These are phyloP conservation scores for Anthopleura sola DNA, from an alignment of 64 coral and sea anemone genomes.

Conservation along the genomic window DNA sequence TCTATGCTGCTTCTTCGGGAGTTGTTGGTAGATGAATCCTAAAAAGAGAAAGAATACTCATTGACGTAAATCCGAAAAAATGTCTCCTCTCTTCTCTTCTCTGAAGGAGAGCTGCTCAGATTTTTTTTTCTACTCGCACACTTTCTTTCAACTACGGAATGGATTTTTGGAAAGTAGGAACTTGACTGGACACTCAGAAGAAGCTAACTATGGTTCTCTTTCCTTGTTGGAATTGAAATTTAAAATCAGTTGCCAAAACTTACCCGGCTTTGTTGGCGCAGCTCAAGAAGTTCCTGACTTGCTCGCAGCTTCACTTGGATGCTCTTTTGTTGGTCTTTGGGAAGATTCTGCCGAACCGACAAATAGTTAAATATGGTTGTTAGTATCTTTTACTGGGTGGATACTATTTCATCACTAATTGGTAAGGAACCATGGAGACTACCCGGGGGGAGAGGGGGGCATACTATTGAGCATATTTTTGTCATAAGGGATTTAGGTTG, in stretches of 20 bases:
- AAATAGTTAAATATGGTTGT: background rate
- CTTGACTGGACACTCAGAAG: no score
- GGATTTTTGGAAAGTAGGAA: no score
- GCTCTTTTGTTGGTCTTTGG: conserved; percentile 74
- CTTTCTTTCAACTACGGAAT: no score
- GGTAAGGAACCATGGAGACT: no score
- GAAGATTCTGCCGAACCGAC: conserved; percentile 43
- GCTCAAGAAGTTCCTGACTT: conserved; percentile 78
- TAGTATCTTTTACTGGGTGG: background rate
- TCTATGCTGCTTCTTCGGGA: conserved; percentile 12
- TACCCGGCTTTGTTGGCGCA: conserved; percentile 68
- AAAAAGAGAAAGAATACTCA: background rate
- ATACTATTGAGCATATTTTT: no score
- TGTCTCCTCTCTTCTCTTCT: no score
- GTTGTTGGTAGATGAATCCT: conserved; percentile 12
- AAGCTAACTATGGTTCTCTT: no score
- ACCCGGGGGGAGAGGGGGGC: no score
- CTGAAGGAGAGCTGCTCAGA: no score
- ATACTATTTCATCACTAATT: no score
- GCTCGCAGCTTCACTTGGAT: conserved; percentile 77
- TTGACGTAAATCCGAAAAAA: background rate
- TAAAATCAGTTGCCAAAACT: background rate
- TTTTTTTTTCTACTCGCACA: background rate
- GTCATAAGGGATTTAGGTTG: no score
- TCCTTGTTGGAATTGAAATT: no score